Conservation (phyloP, 2,113 vertebrate species). For the Aythya baeri region DNA sequence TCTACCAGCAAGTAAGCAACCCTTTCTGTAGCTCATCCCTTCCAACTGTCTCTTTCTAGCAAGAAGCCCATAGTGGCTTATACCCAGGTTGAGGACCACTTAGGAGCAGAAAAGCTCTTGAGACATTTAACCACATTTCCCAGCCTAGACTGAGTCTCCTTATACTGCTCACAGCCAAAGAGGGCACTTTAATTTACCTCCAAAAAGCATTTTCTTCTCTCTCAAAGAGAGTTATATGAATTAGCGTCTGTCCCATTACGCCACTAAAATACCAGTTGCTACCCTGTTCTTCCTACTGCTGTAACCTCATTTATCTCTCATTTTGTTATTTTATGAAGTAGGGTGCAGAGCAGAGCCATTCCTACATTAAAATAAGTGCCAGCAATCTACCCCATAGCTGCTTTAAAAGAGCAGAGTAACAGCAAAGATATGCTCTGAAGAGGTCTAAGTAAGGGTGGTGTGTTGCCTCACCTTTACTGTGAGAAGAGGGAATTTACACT, state of each 20-base stretch:
- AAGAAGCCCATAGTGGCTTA: neutral
- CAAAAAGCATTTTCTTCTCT: neutral
- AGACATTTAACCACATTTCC: neutral
- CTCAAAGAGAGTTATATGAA: neutral
- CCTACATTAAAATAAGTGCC: neutral
- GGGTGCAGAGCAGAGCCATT: neutral
- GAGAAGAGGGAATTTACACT: neutral
- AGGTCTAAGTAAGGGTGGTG: neutral
- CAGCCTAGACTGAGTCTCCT: neutral
- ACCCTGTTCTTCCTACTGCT: neutral
- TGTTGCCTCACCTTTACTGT: neutral
- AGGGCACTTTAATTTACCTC: neutral
- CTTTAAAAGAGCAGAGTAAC: neutral
- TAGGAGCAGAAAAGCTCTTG: neutral
- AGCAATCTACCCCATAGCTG: neutral
- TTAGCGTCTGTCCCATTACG: neutral
- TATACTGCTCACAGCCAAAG: neutral
- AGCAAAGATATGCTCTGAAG: neutral
- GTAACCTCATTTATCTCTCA: neutral
- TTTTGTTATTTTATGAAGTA: neutral
- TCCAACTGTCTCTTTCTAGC: neutral
- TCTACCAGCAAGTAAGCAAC: neutral
- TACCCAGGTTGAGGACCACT: accelerated
- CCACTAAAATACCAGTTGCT: neutral
- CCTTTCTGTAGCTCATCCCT: neutral